A percentile compares a stretch with the other conserved stretches of the same genome.
Conservation (phyloP, 2,113 vertebrate genomes). For the Zosterops hypoxanthus region DNA sequence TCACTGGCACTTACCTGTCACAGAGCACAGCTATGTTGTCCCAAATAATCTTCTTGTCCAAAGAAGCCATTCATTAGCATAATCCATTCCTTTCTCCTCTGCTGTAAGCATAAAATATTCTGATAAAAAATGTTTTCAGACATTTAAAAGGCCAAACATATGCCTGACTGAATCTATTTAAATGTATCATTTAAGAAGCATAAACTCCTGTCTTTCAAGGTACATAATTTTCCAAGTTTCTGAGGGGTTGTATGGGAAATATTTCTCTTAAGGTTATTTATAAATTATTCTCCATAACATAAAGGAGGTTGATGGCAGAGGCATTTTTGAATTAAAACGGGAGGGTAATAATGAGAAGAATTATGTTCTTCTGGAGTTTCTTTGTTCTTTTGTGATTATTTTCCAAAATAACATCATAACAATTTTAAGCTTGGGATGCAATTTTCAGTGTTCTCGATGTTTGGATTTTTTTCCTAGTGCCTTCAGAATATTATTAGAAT, state of each 20-base stretch:
- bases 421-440: background rate
- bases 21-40: accelerated
- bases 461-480: constrained; percentile 81
- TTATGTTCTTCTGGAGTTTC: background rate
- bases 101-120: background rate
- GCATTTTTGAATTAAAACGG: background rate
- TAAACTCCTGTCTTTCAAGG: background rate
- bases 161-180: background rate
- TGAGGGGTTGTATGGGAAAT: background rate
- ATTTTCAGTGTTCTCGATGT: background rate
- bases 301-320: background rate
- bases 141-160: background rate
- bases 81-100: background rate
- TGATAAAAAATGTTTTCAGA: background rate
- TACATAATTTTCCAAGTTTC: background rate
- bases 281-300: background rate
- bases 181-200: background rate
- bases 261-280: background rate
- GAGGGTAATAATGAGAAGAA: accelerated
- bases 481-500: constrained; percentile 98
- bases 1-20: background rate
- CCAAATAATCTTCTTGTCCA: no score
- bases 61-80: background rate
- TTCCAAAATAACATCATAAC: background rate
- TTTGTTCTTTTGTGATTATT: background rate